A percentile compares a stretch with the other conserved stretches of the same genome.
These are phyloP conservation scores for Columba guinea DNA, from an alignment of 2,797 vertebrate genomes.

Conservation along the genomic window DNA sequence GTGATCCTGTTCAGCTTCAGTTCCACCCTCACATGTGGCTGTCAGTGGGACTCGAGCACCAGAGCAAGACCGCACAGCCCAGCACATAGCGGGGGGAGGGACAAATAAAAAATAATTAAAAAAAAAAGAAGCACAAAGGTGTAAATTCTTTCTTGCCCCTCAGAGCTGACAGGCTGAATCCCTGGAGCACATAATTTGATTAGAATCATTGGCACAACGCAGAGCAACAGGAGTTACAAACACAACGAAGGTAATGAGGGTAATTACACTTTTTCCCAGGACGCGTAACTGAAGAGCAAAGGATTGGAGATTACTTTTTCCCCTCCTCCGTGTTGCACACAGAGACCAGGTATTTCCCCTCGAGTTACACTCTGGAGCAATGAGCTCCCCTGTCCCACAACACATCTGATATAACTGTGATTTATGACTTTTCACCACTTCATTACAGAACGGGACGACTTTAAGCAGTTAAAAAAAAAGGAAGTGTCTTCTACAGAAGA, in stretches of 20 bases:
- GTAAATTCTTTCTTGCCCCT: not conserved
- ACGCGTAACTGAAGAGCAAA: not conserved
- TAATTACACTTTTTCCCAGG: not conserved
- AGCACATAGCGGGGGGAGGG: fast-evolving
- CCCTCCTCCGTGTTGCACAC: not conserved
- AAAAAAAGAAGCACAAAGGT: not conserved
- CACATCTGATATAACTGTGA: not conserved
- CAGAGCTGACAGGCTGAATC: not conserved
- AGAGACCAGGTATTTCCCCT: not conserved
- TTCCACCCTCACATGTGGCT: not conserved
- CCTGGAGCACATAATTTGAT: not conserved
- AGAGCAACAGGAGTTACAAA: not conserved
- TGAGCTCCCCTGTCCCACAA: fast-evolving
- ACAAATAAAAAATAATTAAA: not conserved
- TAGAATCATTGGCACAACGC: not conserved
- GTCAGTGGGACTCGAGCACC: not conserved
- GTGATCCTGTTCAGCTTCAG: not conserved
- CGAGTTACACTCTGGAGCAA: not conserved
- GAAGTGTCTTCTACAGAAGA: not conserved
- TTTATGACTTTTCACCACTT: not conserved
- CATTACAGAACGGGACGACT: not conserved
- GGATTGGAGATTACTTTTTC: not conserved
- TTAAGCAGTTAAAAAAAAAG: not conserved
- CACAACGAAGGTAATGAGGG: not conserved
- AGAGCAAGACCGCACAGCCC: not conserved